Conservation (phyloP, 2,113 vertebrate genomes). For the Aldabrachelys gigantea region DNA sequence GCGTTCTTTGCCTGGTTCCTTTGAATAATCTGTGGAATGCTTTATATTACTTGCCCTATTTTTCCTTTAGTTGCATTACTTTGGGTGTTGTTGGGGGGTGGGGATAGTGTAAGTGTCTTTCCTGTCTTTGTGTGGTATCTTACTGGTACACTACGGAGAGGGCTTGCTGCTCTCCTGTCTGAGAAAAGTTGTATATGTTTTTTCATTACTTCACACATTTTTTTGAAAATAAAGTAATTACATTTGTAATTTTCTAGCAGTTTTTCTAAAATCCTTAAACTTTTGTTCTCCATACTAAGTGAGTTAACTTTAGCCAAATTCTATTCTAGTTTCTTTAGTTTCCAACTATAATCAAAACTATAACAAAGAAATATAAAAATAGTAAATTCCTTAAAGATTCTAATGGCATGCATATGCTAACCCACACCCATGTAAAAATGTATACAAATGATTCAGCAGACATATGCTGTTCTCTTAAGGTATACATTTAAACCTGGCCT, state of each 20-base stretch:
- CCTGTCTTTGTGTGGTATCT: background rate
- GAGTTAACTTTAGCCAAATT: background rate
- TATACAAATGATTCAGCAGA: slow-evolving; percentile 60
- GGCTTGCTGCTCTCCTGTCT: background rate
- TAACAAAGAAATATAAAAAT: slow-evolving; percentile 21
- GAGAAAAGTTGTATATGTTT: background rate
- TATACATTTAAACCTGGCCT: slow-evolving; percentile 54
- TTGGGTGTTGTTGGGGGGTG: background rate
- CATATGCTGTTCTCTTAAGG: slow-evolving; percentile 70
- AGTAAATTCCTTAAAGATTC: slow-evolving; percentile 27
- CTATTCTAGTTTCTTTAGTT: background rate
- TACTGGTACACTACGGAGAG: background rate
- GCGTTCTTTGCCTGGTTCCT: background rate
- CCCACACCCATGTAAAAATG: slow-evolving; percentile 32
- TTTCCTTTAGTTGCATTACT: background rate
- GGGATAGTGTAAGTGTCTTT: background rate
- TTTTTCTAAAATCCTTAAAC: background rate
- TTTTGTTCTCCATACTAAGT: background rate
- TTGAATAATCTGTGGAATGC: background rate
- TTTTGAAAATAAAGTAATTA: background rate
- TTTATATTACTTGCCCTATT: accelerated
- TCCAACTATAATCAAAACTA: slow-evolving; percentile 1
- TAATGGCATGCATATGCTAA: slow-evolving; percentile 65
- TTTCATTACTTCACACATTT: background rate
- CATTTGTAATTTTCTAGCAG: background rate